These are phyloP conservation scores for Cyanoramphus novaezelandiae DNA, from an alignment of 2,113 vertebrate species.

Conservation along the genomic window DNA sequence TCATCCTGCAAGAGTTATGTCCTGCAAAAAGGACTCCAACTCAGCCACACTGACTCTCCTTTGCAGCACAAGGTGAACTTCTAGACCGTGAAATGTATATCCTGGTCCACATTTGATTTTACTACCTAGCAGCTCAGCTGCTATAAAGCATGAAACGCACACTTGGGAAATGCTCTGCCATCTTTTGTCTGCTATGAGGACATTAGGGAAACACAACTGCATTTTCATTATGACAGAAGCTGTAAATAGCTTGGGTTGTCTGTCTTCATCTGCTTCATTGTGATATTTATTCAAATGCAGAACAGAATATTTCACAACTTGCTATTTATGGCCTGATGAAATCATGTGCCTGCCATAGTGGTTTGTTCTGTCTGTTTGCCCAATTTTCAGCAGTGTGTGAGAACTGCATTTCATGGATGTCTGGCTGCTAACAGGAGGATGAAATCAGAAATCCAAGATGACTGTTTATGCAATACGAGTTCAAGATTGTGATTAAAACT, in stretches of 20 bases:
- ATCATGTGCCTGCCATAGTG: not conserved
- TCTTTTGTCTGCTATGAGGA: not conserved
- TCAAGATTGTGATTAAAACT: not conserved
- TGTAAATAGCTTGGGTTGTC: not conserved
- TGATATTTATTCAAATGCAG: constrained; percentile 1
- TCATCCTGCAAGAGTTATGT: not conserved
- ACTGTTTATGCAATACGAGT: not conserved
- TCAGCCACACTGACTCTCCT: not conserved
- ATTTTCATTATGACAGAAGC: not conserved
- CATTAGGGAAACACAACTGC: not conserved
- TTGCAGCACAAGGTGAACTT: not conserved
- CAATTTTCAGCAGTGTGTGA: not conserved
- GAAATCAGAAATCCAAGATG: constrained; percentile 8
- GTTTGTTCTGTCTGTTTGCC: not conserved
- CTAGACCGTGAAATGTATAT: not conserved
- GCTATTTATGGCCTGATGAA: constrained; percentile 18
- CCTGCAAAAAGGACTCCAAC: not conserved
- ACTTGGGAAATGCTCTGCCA: not conserved
- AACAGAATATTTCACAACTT: constrained; percentile 27
- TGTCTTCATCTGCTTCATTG: not conserved
- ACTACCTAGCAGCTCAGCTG: not conserved
- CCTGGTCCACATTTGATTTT: not conserved
- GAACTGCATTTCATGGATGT: constrained; percentile 5
- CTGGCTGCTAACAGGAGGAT: constrained; percentile 19
- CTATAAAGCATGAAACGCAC: not conserved